These are phyloP conservation scores for Piprites chloris DNA, from an alignment of 2,113 vertebrate species.

Conservation along the genomic window DNA sequence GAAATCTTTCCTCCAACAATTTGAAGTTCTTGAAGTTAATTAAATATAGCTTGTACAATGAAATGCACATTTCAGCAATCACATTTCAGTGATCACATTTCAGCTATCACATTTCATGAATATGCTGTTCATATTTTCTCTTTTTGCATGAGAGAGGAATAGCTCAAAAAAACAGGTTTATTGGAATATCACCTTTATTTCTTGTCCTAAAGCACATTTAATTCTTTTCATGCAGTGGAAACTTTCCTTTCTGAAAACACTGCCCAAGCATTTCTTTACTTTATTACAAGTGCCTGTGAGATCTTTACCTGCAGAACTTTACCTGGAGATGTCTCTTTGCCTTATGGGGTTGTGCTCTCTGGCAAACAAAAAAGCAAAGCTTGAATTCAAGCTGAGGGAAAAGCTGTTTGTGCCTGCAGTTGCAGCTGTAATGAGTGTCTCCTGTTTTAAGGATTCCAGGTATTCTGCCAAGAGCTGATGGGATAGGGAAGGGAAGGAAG, in stretches of 20 bases:
- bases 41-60: not conserved
- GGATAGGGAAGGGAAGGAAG: not conserved
- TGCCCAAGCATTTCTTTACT: not conserved
- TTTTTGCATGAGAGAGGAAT: not conserved
- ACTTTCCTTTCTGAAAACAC: not conserved
- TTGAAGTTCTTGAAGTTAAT: not conserved
- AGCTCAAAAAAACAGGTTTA: not conserved
- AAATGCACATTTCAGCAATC: not conserved
- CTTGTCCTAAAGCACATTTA: not conserved
- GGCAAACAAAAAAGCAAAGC: not conserved
- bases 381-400: not conserved
- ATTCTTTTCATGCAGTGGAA: accelerated
- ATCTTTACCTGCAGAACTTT: not conserved
- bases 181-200: not conserved
- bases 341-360: not conserved
- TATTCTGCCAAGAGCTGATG: not conserved
- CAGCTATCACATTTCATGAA: not conserved
- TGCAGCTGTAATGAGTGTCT: not conserved
- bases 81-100: not conserved
- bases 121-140: not conserved
- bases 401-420: not conserved
- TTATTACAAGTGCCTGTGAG: not conserved
- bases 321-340: not conserved
- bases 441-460: not conserved
- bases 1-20: not conserved